Evolutionary conservation across 2,888 invertebrate species (phyloP).

Genomic region (Tribolium freemani): DNA sequence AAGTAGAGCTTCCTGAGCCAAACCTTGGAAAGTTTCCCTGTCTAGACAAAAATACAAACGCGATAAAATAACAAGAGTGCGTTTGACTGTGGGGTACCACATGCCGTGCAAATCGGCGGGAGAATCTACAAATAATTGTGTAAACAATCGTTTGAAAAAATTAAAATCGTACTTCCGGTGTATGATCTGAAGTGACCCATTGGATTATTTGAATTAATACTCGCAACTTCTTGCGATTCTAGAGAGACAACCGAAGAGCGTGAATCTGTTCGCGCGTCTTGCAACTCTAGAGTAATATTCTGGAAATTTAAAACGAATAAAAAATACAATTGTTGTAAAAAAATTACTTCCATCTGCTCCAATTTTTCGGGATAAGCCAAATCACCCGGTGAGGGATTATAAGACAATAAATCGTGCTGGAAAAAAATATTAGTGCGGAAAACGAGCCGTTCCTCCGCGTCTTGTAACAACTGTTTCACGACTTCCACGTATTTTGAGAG

Average conservation of each 20-base stretch:
- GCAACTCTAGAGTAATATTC: constrained; percentile 63
- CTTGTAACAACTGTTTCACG: constrained; percentile 88
- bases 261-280: constrained; percentile 74
- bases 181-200: constrained; percentile 67
- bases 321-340: not conserved
- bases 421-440: constrained; percentile 96
- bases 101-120: constrained; percentile 95
- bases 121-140: constrained; percentile 54
- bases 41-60: constrained; percentile 94
- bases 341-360: constrained; percentile 92
- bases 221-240: constrained; percentile 81
- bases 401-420: constrained; percentile 89
- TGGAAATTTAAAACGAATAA: constrained; percentile 12
- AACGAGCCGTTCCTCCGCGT: constrained; percentile 96
- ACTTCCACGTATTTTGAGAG: constrained; percentile 83
- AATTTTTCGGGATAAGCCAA: constrained; percentile 98
- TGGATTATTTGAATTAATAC: constrained; percentile 69
- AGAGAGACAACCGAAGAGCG: constrained; percentile 78
- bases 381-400: constrained; percentile 94
- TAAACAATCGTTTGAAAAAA: not conserved
- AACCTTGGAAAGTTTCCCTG: constrained; percentile 94
- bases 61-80: constrained; percentile 95
- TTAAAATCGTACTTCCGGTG: constrained; percentile 62
- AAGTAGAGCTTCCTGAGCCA: constrained; percentile 95
- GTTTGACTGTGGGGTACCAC: constrained; percentile 99